Base-by-base conservation (phyloP, 1,140 invertebrate species). In the Eriosoma lanigerum region DNA sequence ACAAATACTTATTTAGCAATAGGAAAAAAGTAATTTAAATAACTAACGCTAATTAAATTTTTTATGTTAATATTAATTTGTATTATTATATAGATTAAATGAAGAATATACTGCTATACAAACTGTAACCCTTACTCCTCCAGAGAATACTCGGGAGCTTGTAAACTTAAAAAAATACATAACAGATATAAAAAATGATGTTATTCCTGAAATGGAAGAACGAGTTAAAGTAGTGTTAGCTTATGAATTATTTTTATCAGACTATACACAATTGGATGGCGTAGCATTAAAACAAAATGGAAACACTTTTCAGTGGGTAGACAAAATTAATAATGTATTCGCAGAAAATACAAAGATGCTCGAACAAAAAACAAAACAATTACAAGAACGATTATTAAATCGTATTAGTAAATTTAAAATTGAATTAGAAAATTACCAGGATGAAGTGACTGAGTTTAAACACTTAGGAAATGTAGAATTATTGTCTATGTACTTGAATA, bases 381-480 rank as follows among this genome's bases (percentile, higher is more conserved):
- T 94, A 86, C 94, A 98, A 87, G 92, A 93, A 68, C 87, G 89
- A 19, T 88, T 98, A 0, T 91, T 91, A 56, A 81, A 46, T 54
- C 82, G 82, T 52, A 92, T 92, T 9, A 86, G 89, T 62, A 90
- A 90, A 83, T 96, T 97, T 84, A 88, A 89, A 73, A 90, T 94
- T 54, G 94, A 97, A 83, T 85, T 98, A 72, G 90, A 94, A 54
- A 86, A 91, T 15, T 96, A 94, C 84, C 90, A 89, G 32, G 91
- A 91, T 82, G 91, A 96, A 85, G 91, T 94, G 46, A 91, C 96
- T 73, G 93, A 96, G 83, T 91, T 98, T 84, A 91, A 95, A 82
- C 90, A 92, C 73, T 96, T 94, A 89, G 96, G 95, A 3, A 93
- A 97, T 82, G 89, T 96, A n/a, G 90, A 92, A 21, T 92, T 96